Evolutionary conservation across 2,113 vertebrate species (phyloP), one percentile per base, ranked within the genome.

Genomic region (Chionodraco myersi): DNA sequence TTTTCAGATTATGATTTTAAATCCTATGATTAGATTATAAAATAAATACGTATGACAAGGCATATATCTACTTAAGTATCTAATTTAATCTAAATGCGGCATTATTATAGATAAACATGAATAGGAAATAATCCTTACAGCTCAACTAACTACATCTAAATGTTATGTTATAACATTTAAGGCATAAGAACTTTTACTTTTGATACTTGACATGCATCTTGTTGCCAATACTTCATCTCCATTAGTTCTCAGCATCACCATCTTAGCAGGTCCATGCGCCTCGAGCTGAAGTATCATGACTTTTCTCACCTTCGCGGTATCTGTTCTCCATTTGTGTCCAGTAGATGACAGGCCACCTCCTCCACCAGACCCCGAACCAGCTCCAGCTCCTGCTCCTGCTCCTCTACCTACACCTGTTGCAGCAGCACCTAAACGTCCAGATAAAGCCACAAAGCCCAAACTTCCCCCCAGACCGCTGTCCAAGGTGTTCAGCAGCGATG

Each of bases 401-500:
- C 72, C 86, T 72, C 41, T 79, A 1, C 52, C 73, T 1, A 36
- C 65, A 3, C 72, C 81, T 0, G 11, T 18, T 8, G 75, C 80
- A 1, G 73, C 16, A n/a, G 52, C 79, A n/a, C 89, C 89, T 2
- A 93, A 91, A 75, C 79, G 85, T 0, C 80, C 86, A 0, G 85
- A 90, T 72, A 82, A 79, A 72, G 3, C 78, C 5, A 86, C 88
- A 10, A 95, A 95, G 72, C 92, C 92, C 52, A 92, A 83, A 66
- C 82, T 91, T 4, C 92, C 93, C 10, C 87, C 89, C 3, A 90
- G 89, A 44, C 94, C 94, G 4, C 77, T 89, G 53, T 87, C 80
- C 54, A 95, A 81, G 52, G 86, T 87, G 75, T 96, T 96, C 86
- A 94, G 77, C 45, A 93, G 94, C 80, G 77, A 52, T 3, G 87